Percentiles rank a stretch among this genome's conserved stretches.
Conservation (phyloP, 2,113 vertebrate species). For the Propithecus coquereli region DNA sequence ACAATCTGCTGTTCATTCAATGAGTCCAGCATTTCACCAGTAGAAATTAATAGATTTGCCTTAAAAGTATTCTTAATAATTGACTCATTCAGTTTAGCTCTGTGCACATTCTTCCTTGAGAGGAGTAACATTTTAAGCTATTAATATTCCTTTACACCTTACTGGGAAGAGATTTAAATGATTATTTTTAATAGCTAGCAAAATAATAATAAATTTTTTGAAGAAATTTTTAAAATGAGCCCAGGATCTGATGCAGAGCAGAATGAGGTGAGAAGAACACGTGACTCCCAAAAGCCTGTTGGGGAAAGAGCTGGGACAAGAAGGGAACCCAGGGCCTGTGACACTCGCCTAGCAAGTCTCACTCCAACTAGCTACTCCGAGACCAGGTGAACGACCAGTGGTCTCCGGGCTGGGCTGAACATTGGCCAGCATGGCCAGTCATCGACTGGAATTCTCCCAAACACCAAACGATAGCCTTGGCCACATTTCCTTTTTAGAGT, state of each 20-base stretch:
- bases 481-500: neutral
- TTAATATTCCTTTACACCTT: neutral
- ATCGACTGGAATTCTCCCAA: neutral
- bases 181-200: neutral
- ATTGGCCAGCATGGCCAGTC: neutral
- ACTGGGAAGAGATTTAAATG: neutral
- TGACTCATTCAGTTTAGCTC: neutral
- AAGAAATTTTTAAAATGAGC: neutral
- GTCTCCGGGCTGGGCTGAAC: neutral
- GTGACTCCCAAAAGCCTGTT: rapidly evolving
- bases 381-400: rapidly evolving
- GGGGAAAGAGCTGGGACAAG: neutral
- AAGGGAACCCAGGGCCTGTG: too few relatives aligned
- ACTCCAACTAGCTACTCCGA: neutral
- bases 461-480: rapidly evolving
- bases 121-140: neutral
- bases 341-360: rapidly evolving
- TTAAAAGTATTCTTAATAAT: constrained; percentile 5
- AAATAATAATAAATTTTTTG: neutral
- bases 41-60: neutral
- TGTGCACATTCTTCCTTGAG: neutral
- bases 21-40: too few relatives aligned
- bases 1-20: neutral
- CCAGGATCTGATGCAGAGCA: neutral
- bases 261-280: neutral